Conservation (phyloP, 2,797 vertebrate genomes). For the Hafferia zeledoni region DNA sequence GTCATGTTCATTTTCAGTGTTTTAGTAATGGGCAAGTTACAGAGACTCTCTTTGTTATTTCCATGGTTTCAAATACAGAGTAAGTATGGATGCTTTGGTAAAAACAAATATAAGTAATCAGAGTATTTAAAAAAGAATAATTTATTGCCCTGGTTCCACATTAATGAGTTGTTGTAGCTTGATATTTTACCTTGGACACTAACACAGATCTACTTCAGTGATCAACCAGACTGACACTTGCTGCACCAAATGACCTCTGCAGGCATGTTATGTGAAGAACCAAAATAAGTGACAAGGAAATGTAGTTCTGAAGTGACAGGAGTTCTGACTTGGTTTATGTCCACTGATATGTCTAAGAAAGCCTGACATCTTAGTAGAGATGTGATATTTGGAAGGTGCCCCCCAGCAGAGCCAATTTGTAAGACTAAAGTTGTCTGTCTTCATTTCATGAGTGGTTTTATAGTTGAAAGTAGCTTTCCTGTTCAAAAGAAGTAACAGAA, state of each 20-base stretch:
- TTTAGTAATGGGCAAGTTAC: neutral
- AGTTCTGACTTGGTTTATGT: neutral
- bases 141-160: neutral
- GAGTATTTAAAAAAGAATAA: neutral
- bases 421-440: neutral
- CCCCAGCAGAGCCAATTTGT: rapidly evolving
- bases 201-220: neutral
- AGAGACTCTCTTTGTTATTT: neutral
- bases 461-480: neutral
- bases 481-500: neutral
- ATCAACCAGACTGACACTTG: neutral
- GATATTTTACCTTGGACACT: neutral
- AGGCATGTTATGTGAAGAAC: neutral
- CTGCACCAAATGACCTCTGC: neutral
- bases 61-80: neutral
- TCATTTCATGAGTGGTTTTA: neutral
- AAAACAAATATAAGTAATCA: neutral
- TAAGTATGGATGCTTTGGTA: neutral
- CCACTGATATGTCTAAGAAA: neutral
- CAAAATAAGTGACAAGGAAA: neutral
- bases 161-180: neutral
- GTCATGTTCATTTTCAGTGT: neutral
- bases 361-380: neutral
- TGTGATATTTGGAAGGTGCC: neutral
- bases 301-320: neutral